These are phyloP conservation scores for Salpingus planirostris DNA, from an alignment of 2,888 invertebrate species.

Conservation along the genomic window DNA sequence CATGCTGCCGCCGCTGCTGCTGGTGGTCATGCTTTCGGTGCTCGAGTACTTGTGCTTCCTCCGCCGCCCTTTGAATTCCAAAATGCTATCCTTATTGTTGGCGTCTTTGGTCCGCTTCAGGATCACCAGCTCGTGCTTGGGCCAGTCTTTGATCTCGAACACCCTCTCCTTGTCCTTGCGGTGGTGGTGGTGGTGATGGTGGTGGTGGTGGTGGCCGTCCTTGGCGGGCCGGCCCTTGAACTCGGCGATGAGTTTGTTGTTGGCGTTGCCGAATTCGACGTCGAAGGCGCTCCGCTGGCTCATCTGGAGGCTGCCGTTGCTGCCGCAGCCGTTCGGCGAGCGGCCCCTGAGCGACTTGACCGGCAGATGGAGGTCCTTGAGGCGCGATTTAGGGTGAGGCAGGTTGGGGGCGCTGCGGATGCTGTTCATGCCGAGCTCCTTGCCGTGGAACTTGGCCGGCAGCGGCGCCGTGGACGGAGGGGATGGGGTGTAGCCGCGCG, in stretches of 20 bases:
- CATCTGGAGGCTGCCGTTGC: constrained; percentile 47
- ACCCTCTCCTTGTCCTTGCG: no score
- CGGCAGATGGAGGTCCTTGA: constrained; percentile 66
- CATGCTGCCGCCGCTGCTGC: constrained; percentile 81
- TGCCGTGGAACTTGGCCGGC: constrained; percentile 69
- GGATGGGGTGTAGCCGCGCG: constrained; percentile 68
- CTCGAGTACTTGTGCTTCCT: constrained; percentile 61
- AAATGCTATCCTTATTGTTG: constrained; percentile 27
- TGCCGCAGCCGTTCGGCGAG: constrained; percentile 53
- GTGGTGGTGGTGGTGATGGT: no score
- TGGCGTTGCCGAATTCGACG: constrained; percentile 31
- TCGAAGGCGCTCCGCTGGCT: constrained; percentile 33
- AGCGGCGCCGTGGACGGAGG: constrained; percentile 79
- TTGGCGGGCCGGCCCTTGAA: constrained; percentile 46
- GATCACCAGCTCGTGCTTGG: constrained; percentile 42
- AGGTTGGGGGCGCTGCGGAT: constrained; percentile 74
- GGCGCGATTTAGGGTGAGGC: constrained; percentile 58
- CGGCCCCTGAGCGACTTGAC: constrained; percentile 59
- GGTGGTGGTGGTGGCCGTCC: constrained; percentile 47
- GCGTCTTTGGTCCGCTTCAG: constrained; percentile 28
- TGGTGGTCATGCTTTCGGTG: constrained; percentile 81
- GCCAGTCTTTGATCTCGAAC: constrained; percentile 64
- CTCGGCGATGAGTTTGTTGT: constrained; percentile 46
- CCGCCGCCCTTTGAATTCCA: constrained; percentile 56
- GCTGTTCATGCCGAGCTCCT: constrained; percentile 60